Evolutionary conservation across 1,140 invertebrate genomes (phyloP), one percentile per base, ranked within the genome.

Genomic region (Drosophila asahinai): DNA sequence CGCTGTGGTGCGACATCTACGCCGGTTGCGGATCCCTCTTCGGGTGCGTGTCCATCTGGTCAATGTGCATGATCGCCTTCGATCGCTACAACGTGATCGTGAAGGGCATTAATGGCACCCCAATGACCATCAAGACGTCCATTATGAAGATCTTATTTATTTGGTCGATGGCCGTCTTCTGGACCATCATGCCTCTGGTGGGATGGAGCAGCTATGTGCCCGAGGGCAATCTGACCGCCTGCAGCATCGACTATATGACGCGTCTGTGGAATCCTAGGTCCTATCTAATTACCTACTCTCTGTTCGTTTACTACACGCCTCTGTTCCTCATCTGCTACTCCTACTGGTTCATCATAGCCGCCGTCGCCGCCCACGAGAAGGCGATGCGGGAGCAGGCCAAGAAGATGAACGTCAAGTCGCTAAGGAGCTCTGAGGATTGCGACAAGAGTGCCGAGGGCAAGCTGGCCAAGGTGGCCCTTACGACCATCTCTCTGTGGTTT

Each of bases 31-130:
- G 97, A 22, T 97, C 96, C 12, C 93, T 97, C 49, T 97, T 96
- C 79, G 97, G 97, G 30, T 96, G 96, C 84, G 95, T 94, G 47
- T 97, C 97, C 45, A 98, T 98, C 79, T 97, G 97, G 96, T 96
- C 96, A 1, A 97, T 98, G 96, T 96, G 96, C 1, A 95, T 96
- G 94, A 97, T 98, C 63, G 96, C 97, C 55, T 95, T 97, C 58
- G 97, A 98, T 92, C 95, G 97, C 68, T 98, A 97, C 94, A 97
- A 97, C 83, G 97, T 98, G 54, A 98, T 98, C 83, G 97, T 97
- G 3, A 97, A 96, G 86, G 94, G 95, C 67, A 94, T 96, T 59
- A 94, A 95, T 12, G 95, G 94, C 3, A 95, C 94, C 33, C 95
- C 95, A 8, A 93, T 97, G 93, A 96, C 95, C 19, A 95, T 95